A percentile compares a stretch with the other conserved stretches of the same genome.
These are phyloP conservation scores for Apostichopus parvimensis DNA, from an alignment of 35 echinoderm and acorn worm species.

Conservation along the genomic window DNA sequence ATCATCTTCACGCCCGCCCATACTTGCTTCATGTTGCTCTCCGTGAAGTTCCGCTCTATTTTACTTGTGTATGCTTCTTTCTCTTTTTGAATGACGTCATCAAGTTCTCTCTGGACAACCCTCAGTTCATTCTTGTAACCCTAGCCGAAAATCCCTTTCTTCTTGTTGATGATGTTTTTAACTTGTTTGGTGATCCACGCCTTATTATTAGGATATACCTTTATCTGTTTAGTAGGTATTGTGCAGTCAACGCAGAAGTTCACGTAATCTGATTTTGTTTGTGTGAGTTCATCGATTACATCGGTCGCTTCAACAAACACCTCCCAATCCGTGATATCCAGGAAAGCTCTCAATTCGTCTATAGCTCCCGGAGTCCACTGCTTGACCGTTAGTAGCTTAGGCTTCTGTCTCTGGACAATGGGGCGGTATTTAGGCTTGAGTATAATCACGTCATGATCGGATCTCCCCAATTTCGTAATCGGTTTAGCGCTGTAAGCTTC, in stretches of 20 bases:
- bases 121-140: no score
- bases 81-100: no score
- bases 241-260: constrained; percentile 18
- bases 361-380: neutral
- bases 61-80: no score
- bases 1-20: no score
- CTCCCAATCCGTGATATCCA: neutral
- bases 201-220: no score
- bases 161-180: constrained; percentile 5
- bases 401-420: constrained; percentile 46
- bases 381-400: constrained; percentile 33
- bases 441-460: constrained; percentile 48
- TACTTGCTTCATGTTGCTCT: no score
- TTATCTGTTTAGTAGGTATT: constrained; percentile 28
- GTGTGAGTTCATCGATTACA: neutral
- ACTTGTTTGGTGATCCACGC: constrained; percentile 27
- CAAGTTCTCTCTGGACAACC: no score
- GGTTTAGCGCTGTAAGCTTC: neutral
- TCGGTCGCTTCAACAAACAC: neutral
- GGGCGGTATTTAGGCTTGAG: constrained; percentile 52
- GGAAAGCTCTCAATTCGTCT: neutral
- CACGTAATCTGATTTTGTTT: neutral
- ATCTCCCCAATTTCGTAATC: constrained; percentile 34
- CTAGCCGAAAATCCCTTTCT: no score
- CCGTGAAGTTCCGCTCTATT: no score